Conservation (phyloP, 2,888 invertebrate species). For the Rotaria socialis region DNA sequence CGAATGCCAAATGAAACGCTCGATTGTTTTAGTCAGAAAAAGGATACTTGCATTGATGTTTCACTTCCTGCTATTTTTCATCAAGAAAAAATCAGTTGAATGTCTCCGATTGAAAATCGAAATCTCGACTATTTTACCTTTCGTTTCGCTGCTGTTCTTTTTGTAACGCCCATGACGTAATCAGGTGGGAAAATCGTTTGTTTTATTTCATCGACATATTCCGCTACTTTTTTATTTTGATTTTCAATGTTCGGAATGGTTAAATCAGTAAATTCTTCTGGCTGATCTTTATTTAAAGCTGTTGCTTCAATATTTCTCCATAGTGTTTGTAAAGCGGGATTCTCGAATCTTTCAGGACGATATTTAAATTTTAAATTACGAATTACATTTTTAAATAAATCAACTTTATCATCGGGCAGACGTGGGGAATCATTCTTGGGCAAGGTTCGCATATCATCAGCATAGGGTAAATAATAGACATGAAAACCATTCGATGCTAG, state of each 20-base stretch:
- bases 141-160: constrained; percentile 54
- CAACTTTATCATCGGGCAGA: constrained; percentile 62
- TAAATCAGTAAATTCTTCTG: constrained; percentile 63
- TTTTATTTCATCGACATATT: constrained; percentile 57
- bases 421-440: constrained; percentile 13
- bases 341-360: constrained; percentile 67
- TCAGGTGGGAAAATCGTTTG: constrained; percentile 58
- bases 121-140: constrained; percentile 17
- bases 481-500: constrained; percentile 68
- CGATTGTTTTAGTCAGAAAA: no score
- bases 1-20: no score
- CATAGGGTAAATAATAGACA: constrained; percentile 68
- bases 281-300: constrained; percentile 65
- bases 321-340: constrained; percentile 67
- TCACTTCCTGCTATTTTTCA: no score
- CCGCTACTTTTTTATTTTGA: constrained; percentile 58
- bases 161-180: constrained; percentile 50
- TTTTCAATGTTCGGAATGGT: constrained; percentile 58
- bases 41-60: no score
- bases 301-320: constrained; percentile 69
- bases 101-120: no score
- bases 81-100: no score
- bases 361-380: constrained; percentile 66
- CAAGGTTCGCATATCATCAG: constrained; percentile 63
- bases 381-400: constrained; percentile 66